Conservation (phyloP, 2,797 vertebrate species). For the Chanos chanos region DNA sequence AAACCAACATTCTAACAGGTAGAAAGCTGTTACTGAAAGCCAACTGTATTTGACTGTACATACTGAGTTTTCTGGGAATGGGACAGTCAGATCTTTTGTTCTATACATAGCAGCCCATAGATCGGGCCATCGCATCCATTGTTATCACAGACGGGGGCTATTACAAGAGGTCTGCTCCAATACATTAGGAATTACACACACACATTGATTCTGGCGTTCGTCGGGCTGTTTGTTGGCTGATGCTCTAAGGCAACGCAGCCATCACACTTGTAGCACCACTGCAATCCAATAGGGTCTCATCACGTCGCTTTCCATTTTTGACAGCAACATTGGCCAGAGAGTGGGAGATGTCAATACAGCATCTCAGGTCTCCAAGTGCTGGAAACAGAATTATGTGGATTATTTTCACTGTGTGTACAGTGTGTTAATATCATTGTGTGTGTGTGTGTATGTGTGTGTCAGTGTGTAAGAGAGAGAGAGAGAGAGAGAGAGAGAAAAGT, state of each 20-base stretch:
- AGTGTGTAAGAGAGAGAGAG: too few relatives aligned
- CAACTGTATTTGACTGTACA: conserved; percentile 14
- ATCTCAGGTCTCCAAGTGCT: background rate
- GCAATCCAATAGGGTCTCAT: conserved; percentile 26
- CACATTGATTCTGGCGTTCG: conserved; percentile 40
- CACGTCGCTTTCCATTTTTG: conserved; percentile 18
- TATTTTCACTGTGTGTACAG: too few relatives aligned
- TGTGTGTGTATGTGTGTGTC: too few relatives aligned
- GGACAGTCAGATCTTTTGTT: background rate
- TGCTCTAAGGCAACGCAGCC: conserved; percentile 31
- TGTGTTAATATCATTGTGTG: too few relatives aligned
- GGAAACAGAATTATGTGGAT: conserved; percentile 13
- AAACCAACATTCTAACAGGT: too few relatives aligned
- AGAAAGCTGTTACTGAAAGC: background rate
- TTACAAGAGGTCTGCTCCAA: conserved; percentile 38
- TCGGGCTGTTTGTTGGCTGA: conserved; percentile 25
- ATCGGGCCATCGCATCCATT: conserved; percentile 29
- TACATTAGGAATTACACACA: conserved; percentile 40
- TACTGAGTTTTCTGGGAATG: conserved; percentile 22
- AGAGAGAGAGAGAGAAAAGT: too few relatives aligned
- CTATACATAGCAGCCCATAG: conserved; percentile 15
- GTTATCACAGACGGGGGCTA: conserved; percentile 32
- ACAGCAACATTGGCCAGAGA: conserved; percentile 18
- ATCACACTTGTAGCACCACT: conserved; percentile 35
- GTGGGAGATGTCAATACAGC: conserved; percentile 16